Percentiles rank a stretch among this genome's conserved stretches.
phyloP scores from a whole-genome alignment of 2,888 invertebrate species.

The Antheraea yamamai region DNA sequence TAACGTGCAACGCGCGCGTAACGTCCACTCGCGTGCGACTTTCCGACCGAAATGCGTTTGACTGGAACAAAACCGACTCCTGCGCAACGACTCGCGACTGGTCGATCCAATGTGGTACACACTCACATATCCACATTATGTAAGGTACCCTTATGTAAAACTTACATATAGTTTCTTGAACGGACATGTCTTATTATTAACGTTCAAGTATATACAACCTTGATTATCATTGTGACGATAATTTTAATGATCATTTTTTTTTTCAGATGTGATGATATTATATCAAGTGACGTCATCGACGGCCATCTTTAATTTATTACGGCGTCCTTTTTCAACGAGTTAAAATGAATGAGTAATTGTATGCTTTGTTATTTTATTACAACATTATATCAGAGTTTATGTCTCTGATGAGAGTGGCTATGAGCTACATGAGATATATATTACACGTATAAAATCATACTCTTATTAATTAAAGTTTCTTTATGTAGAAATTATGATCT shows the following conservation, averaged over 20 bases:
- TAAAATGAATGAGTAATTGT: background rate
- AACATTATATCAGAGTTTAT: background rate
- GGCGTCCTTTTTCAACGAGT: conserved; percentile 1
- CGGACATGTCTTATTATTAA: background rate
- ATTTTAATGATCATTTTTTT: background rate
- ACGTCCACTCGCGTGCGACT: conserved; percentile 54
- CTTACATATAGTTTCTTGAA: conserved; percentile 40
- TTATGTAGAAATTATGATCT: no score
- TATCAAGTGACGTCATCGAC: conserved; percentile 17
- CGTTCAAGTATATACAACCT: background rate
- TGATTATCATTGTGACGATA: conserved; percentile 47
- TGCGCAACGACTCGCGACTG: conserved; percentile 63
- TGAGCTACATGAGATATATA: background rate
- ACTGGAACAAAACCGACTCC: conserved; percentile 74
- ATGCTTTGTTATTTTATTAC: background rate
- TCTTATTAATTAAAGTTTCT: background rate
- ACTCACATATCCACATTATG: conserved; percentile 52
- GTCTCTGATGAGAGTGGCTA: background rate
- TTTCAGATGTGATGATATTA: background rate
- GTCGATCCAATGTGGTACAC: conserved; percentile 38
- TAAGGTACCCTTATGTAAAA: conserved; percentile 67
- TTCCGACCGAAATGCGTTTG: conserved; percentile 74
- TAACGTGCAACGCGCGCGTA: conserved; percentile 38
- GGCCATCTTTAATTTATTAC: conserved; percentile 17
- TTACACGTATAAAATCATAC: background rate